Conservation (phyloP, 2,888 invertebrate genomes). For the Zaprionus bogoriensis region DNA sequence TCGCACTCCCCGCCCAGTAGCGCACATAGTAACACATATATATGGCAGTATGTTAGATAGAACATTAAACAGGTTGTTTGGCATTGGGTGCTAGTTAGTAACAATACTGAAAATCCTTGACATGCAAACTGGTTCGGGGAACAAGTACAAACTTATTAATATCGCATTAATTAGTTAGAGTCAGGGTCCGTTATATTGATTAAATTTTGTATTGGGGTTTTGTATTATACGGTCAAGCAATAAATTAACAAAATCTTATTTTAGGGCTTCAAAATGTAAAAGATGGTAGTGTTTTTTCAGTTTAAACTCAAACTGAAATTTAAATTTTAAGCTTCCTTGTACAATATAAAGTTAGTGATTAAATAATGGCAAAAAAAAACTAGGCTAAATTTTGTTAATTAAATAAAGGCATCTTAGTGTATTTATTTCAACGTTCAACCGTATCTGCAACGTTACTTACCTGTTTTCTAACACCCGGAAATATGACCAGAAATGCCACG, state of each 20-base stretch:
- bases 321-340: background rate
- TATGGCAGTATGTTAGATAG: too few species aligned
- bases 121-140: constrained; percentile 35
- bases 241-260: too few species aligned
- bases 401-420: too few species aligned
- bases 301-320: too few species aligned
- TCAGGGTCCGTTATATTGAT: background rate
- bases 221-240: too few species aligned
- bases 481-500: constrained; percentile 96
- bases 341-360: too few species aligned
- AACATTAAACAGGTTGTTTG: constrained; percentile 36
- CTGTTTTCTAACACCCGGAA: constrained; percentile 97
- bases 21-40: background rate
- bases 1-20: background rate
- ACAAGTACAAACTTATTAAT: constrained; percentile 12
- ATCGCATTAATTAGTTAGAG: background rate
- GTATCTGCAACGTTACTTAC: too few species aligned
- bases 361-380: too few species aligned
- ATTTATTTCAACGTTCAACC: background rate
- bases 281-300: too few species aligned
- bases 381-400: too few species aligned
- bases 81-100: constrained; percentile 30
- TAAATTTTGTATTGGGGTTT: background rate
- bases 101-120: constrained; percentile 42
- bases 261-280: too few species aligned